Evolutionary conservation across 1,140 invertebrate genomes (phyloP), one percentile per base, ranked within the genome.

Genomic region (Camponotus floridanus): DNA sequence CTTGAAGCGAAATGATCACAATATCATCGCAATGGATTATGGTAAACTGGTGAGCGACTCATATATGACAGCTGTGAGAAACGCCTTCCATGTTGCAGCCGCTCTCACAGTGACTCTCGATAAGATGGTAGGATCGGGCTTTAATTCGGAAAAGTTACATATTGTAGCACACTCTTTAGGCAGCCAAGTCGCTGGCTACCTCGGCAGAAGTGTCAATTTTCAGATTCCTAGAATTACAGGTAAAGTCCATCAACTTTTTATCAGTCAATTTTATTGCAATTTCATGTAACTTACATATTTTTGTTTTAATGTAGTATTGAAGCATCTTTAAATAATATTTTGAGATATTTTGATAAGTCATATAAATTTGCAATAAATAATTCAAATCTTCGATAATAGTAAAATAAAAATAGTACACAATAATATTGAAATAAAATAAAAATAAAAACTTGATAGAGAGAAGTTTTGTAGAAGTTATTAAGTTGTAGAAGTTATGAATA

Each of bases 101-200:
- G 13, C 5, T n/a, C 11, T 92, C 3, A 91, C 90, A 8, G n/a
- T n/a, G 9, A 86, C 81, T 59, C 51, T 93, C 0, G 42, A 88
- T 18, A 13, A 84, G 3, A 87, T 94, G 70, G 79, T 90, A 4
- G 3, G 57, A 3, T 76, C 89, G 18, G 95, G 95, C 3, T 68
- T 94, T 26, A 89, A 95, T 15, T 74, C 91, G 13, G 87, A 95
- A 0, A 93, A 94, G 21, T 93, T 97, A 18, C 97, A 98, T 90
- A 91, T 98, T 2, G 96, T 98, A 55, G 97, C 97, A 0, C 97
- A 97, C 92, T 98, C 97, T 13, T 93, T 98, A 51, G 97, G 97
- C 0, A 97, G 96, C 2, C 97, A 98, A 86, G 95, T 97, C 48
- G 96, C 97, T 1, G 97, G 97, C 1, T 96, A 96, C 76, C 94